phyloP scores from a whole-genome alignment of 1,140 invertebrate species.

The Drosophila sucinea region DNA sequence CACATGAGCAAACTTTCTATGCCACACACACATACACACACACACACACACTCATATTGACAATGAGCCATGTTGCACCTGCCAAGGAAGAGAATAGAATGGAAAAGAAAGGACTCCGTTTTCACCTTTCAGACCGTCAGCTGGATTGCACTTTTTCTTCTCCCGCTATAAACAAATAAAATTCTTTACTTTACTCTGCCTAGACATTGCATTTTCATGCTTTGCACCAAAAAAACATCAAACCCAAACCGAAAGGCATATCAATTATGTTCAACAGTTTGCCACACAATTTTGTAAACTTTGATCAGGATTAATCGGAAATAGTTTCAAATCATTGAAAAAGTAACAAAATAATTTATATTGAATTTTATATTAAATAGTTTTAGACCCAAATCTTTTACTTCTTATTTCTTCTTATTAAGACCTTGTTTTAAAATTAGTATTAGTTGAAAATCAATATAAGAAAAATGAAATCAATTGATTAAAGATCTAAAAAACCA shows the following conservation, averaged over 20 bases:
- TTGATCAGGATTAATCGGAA: too few species aligned
- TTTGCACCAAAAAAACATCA: not conserved
- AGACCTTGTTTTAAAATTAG: too few species aligned
- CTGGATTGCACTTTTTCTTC: constrained; percentile 69
- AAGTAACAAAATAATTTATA: too few species aligned
- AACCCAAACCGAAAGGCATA: not conserved
- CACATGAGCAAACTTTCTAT: constrained; percentile 26
- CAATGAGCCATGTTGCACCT: constrained; percentile 62
- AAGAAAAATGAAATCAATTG: too few species aligned
- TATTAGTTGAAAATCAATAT: too few species aligned
- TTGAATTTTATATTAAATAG: too few species aligned
- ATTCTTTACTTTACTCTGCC: constrained; percentile 48
- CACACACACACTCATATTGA: constrained; percentile 49
- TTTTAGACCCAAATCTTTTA: too few species aligned
- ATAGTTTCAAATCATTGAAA: too few species aligned
- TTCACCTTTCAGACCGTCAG: constrained; percentile 45
- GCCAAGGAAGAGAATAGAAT: constrained; percentile 6
- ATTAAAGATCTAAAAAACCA: too few species aligned
- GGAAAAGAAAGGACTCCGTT: constrained; percentile 6
- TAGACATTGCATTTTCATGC: constrained; percentile 65
- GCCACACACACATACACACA: constrained; percentile 18
- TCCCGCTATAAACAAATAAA: constrained; percentile 75
- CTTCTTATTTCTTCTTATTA: too few species aligned
- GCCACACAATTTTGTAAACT: not conserved
- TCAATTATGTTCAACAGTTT: not conserved